Evolutionary conservation across 2,797 vertebrate genomes (phyloP).

Genomic region (Macrochelys suwanniensis): DNA sequence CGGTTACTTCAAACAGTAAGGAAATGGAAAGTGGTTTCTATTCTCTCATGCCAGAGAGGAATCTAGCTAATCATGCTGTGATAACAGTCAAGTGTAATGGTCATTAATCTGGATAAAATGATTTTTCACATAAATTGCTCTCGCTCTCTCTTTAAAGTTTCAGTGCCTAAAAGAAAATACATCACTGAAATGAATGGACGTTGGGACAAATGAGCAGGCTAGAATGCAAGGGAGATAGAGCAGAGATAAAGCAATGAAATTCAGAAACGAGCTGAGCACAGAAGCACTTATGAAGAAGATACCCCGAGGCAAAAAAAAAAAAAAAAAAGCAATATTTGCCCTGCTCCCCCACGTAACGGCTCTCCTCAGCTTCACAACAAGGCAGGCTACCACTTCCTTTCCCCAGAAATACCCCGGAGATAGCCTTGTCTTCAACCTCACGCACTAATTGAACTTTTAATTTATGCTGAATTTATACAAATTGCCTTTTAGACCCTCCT

Average conservation of each 20-base stretch:
- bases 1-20: not conserved
- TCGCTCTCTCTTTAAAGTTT: conserved; percentile 52
- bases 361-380: conserved; percentile 17
- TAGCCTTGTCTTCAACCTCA: conserved; percentile 16
- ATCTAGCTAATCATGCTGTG: conserved; percentile 40
- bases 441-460: conserved; percentile 14
- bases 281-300: not conserved
- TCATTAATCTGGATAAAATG: conserved; percentile 72
- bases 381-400: conserved; percentile 7
- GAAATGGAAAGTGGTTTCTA: conserved; percentile 32
- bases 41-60: conserved; percentile 26
- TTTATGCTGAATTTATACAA: not conserved
- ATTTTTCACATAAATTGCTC: conserved; percentile 78
- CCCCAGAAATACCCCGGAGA: not conserved
- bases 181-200: conserved; percentile 69
- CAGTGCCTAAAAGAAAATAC: conserved; percentile 65
- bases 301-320: not conserved
- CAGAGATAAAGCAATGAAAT: conserved; percentile 5
- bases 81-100: conserved; percentile 46
- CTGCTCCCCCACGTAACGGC: not conserved
- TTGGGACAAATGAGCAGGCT: conserved; percentile 55
- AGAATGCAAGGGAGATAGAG: conserved; percentile 30
- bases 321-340: not conserved
- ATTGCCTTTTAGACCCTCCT: conserved; percentile 28
- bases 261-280: not conserved